Percentiles rank a stretch among this genome's conserved stretches.
These are phyloP conservation scores for Trichonephila clavipes DNA, from an alignment of 1,140 invertebrate genomes.

Conservation along the genomic window DNA sequence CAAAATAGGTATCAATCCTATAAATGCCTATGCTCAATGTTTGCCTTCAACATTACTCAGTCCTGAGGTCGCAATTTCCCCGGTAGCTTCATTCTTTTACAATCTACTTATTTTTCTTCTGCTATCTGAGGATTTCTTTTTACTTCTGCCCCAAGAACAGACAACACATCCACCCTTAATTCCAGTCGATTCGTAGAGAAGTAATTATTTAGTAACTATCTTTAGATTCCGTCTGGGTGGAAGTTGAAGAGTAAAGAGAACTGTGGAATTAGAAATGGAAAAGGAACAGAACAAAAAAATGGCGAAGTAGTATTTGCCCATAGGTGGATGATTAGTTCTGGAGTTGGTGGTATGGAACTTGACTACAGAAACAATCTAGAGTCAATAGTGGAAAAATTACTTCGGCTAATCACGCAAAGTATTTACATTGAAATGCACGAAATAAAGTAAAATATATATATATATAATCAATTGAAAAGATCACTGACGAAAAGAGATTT, in stretches of 20 bases:
- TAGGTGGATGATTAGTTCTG: conserved; percentile 1
- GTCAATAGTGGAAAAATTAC: conserved; percentile 32
- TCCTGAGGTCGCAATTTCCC: conserved; percentile 1
- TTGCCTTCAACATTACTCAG: conserved; percentile 39
- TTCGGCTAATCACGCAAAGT: conserved; percentile 11
- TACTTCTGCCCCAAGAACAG: background rate
- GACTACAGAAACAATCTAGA: background rate
- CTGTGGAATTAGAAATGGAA: background rate
- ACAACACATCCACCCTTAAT: background rate
- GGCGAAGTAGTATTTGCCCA: background rate
- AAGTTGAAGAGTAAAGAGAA: background rate
- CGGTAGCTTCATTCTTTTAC: conserved; percentile 28
- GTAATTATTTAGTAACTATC: conserved; percentile 61
- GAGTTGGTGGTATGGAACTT: background rate
- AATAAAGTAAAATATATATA: background rate
- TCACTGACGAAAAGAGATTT: background rate
- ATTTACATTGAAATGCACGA: conserved; percentile 11
- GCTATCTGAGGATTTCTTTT: conserved; percentile 37
- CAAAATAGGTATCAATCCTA: conserved; percentile 45
- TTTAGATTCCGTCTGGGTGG: conserved; percentile 20
- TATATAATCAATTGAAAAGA: background rate
- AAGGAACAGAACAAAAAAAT: background rate
- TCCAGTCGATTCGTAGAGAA: conserved; percentile 43
- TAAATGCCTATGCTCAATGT: conserved; percentile 6
- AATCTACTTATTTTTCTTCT: background rate